Percentiles rank a stretch among this genome's conserved stretches.
Evolutionary conservation across 2,113 vertebrate genomes (phyloP).

Genomic region (Falco punctatus): DNA sequence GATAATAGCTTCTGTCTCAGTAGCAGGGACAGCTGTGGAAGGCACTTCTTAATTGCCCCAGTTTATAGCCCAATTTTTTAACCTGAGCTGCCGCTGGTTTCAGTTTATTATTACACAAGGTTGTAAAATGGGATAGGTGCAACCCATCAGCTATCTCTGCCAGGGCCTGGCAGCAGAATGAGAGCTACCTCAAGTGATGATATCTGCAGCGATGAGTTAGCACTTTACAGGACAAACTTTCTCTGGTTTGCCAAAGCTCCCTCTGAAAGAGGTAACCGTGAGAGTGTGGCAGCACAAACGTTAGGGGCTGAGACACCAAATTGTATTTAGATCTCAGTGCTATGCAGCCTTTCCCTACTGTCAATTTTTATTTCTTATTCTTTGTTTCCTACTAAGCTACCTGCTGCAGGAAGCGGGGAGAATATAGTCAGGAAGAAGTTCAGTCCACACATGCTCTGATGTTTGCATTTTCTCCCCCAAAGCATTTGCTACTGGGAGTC

Average conservation of each 20-base stretch:
- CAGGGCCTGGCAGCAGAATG: not conserved
- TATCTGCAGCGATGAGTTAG: not conserved
- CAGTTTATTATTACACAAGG: not conserved
- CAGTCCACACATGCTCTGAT: not conserved
- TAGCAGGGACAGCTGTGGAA: not conserved
- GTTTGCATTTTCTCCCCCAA: slow-evolving; percentile 29
- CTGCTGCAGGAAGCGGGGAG: not conserved
- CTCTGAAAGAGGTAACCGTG: not conserved
- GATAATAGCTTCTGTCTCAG: not conserved
- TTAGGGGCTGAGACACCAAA: not conserved
- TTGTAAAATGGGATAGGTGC: not conserved
- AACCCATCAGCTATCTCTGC: not conserved
- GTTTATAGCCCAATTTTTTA: not conserved
- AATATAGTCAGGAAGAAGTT: not conserved
- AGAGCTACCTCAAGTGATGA: not conserved
- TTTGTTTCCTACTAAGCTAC: not conserved
- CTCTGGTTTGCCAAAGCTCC: not conserved
- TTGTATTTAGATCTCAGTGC: not conserved
- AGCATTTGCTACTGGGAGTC: slow-evolving; percentile 51
- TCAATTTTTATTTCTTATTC: not conserved
- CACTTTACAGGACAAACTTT: not conserved
- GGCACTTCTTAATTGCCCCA: not conserved
- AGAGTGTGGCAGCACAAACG: not conserved
- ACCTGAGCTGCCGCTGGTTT: not conserved
- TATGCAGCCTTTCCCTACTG: not conserved